Percentiles rank a stretch among this genome's conserved stretches.
Conservation (phyloP, 2,888 invertebrate species). For the Sceliomorpha sp. region DNA sequence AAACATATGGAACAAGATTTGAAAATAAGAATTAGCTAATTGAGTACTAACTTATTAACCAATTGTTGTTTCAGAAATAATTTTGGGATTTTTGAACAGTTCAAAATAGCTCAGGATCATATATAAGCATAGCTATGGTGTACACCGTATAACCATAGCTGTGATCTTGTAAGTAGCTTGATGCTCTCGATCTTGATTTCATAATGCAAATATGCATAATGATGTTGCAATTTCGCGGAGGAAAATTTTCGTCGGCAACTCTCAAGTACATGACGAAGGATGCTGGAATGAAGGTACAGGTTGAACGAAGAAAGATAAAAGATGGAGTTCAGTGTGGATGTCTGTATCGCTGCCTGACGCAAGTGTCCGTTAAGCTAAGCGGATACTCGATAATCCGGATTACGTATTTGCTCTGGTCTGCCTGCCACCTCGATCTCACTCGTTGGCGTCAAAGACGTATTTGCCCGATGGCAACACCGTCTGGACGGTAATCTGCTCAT, state of each 20-base stretch:
- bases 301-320: slow-evolving; percentile 13
- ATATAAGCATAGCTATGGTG: too few species aligned
- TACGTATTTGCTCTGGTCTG: slow-evolving; percentile 76
- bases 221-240: slow-evolving; percentile 2
- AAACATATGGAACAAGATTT: too few species aligned
- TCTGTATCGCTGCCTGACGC: slow-evolving; percentile 73
- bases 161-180: background rate
- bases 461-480: slow-evolving; percentile 68
- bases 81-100: background rate
- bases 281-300: slow-evolving; percentile 8
- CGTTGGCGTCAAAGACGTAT: slow-evolving; percentile 72
- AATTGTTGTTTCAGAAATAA: too few species aligned
- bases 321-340: slow-evolving; percentile 15
- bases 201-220: background rate
- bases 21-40: too few species aligned
- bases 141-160: too few species aligned
- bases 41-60: too few species aligned
- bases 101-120: too few species aligned
- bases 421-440: slow-evolving; percentile 74
- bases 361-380: slow-evolving; percentile 79
- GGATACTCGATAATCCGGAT: slow-evolving; percentile 80
- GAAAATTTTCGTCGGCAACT: slow-evolving; percentile 9
- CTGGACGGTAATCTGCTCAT: slow-evolving; percentile 48
- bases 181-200: too few species aligned
- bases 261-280: slow-evolving; percentile 9